phyloP scores from a whole-genome alignment of 2,113 vertebrate species.

The Morone chrysops region DNA sequence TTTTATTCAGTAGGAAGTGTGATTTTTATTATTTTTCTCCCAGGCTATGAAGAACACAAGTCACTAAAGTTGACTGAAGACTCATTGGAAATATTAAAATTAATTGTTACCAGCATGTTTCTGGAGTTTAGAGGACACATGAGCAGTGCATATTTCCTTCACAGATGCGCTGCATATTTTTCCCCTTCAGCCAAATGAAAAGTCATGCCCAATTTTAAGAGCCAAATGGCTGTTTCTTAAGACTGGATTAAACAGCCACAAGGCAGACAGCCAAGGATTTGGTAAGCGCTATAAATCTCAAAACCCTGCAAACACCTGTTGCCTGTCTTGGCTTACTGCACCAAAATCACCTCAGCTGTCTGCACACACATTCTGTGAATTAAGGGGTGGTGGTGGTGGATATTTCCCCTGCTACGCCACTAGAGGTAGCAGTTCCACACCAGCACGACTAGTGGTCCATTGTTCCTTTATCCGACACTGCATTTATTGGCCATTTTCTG shows the following conservation, averaged over 20 bases:
- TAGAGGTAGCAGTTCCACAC: constrained; percentile 65
- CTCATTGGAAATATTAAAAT: constrained; percentile 35
- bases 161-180: background rate
- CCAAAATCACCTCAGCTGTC: constrained; percentile 57
- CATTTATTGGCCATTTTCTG: constrained; percentile 33
- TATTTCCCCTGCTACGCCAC: constrained; percentile 40
- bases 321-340: constrained; percentile 50
- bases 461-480: constrained; percentile 31
- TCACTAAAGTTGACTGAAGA: constrained; percentile 51
- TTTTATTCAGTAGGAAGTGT: background rate
- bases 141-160: background rate
- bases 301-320: constrained; percentile 52
- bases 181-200: constrained; percentile 12
- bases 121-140: constrained; percentile 4
- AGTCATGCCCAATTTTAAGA: background rate
- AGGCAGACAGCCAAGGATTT: constrained; percentile 40
- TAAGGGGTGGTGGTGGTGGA: constrained; percentile 6
- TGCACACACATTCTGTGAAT: constrained; percentile 29
- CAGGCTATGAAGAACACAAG: constrained; percentile 35
- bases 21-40: background rate
- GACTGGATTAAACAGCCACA: constrained; percentile 36
- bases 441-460: constrained; percentile 17
- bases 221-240: constrained; percentile 7
- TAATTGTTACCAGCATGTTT: constrained; percentile 3
- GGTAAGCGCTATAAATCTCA: constrained; percentile 34